phyloP scores from a whole-genome alignment of 2,888 invertebrate species.

The Aethes cnicana region DNA sequence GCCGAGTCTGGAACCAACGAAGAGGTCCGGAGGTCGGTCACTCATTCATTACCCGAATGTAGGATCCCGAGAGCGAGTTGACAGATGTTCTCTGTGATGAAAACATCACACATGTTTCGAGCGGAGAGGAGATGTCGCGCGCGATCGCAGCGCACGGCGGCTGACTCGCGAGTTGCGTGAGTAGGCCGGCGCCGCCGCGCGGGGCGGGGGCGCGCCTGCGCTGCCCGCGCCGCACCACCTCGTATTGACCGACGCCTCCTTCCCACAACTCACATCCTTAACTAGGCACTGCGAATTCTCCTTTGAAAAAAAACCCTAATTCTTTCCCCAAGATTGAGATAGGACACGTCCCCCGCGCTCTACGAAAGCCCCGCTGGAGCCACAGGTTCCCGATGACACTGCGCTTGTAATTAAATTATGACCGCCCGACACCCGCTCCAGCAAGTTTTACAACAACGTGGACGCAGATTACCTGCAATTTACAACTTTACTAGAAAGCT shows the following conservation, averaged over 20 bases:
- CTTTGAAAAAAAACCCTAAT: conserved; percentile 78
- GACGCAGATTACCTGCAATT: conserved; percentile 23
- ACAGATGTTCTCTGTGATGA: conserved; percentile 68
- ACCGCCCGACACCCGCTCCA: conserved; percentile 7
- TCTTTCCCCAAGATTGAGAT: conserved; percentile 68
- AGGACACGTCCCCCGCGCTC: conserved; percentile 58
- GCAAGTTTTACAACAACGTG: conserved; percentile 22
- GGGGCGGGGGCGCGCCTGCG: conserved; percentile 69
- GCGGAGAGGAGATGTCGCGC: conserved; percentile 61
- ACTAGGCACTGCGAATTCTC: conserved; percentile 76
- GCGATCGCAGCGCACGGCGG: conserved; percentile 78
- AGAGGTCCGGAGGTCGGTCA: conserved; percentile 43
- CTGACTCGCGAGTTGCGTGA: conserved; percentile 78
- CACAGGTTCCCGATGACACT: conserved; percentile 13
- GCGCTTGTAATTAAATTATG: conserved; percentile 22
- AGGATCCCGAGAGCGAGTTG: conserved; percentile 53
- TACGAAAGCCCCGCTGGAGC: conserved; percentile 41
- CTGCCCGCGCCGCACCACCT: conserved; percentile 75
- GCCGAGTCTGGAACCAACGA: conserved; percentile 41
- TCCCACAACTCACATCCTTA: conserved; percentile 80
- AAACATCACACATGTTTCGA: conserved; percentile 78
- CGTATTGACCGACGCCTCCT: conserved; percentile 82
- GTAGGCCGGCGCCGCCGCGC: conserved; percentile 53
- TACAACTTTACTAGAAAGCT: conserved; percentile 30
- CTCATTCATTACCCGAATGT: conserved; percentile 60